Evolutionary conservation across 2,797 vertebrate genomes (phyloP), one percentile per base, ranked within the genome.

Genomic region (Tachyglossus aculeatus): DNA sequence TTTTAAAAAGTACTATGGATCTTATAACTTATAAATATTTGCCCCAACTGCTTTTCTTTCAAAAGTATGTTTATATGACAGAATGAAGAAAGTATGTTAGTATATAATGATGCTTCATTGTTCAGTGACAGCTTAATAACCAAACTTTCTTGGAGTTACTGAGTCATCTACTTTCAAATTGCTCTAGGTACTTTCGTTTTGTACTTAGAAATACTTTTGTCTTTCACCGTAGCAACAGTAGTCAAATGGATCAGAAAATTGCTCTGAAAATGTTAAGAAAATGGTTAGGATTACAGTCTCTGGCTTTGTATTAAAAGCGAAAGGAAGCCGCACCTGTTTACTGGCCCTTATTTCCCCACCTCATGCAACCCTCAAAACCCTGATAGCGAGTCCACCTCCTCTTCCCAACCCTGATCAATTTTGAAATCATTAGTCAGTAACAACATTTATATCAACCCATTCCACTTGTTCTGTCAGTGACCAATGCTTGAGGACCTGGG

Each of bases 1-100:
- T 81, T 81, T 73, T 58, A 75, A 29, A 58, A 70, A 75, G 11
- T 58, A 55, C 62, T 77, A 65, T 59, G 47, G 32, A 63, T 62
- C 73, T 41, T 67, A 58, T 56, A 71, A 68, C 53, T 67, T 47
- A 44, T 9, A 67, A 66, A 71, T 79, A 41, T 67, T 41, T 31
- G 14, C 40, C 25, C 11, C 18, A 67, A 43, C 27, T 54, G 13
- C 32, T 70, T 21, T 40, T 63, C 53, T 54, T 73, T 56, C 32
- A n/a, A 36, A n/a, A 38, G 24, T 54, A 29, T 22, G 53, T 64
- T 70, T 63, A 65, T 41, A 41, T 53, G 16, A 29, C 43, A 56
- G 63, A 78, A 66, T 72, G 61, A 54, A 77, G 43, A 39, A 53
- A 59, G 40, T 5, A 18, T 48, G 45, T 60, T 77, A 74, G 61